A percentile compares a stretch with the other conserved stretches of the same genome.
Conservation (phyloP, 2,888 invertebrate species). For the Penaeus monodon region DNA sequence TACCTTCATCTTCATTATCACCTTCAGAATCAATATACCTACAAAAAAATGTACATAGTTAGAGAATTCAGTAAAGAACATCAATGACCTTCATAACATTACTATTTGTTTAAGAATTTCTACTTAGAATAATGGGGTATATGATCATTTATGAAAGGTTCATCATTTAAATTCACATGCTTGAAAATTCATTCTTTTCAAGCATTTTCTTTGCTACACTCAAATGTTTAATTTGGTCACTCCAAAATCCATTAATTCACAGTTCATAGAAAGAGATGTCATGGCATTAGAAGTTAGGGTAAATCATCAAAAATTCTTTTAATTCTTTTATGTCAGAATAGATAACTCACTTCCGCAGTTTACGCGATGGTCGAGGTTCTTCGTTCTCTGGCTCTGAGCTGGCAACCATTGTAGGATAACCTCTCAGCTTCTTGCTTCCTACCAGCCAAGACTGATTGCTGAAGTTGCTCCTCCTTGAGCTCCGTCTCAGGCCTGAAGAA, state of each 20-base stretch:
- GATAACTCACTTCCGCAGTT: slow-evolving; percentile 32
- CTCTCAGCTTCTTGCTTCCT: slow-evolving; percentile 53
- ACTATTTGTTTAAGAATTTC: slow-evolving; percentile 11
- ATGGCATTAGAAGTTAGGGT: too few species aligned
- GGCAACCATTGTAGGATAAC: slow-evolving; percentile 59
- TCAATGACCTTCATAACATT: background rate
- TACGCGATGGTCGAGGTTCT: slow-evolving; percentile 52
- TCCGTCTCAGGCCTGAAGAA: slow-evolving; percentile 52
- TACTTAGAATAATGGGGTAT: background rate
- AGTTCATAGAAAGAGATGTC: too few species aligned
- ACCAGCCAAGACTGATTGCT: slow-evolving; percentile 59
- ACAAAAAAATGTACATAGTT: background rate
- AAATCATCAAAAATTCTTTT: too few species aligned
- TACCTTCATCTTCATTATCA: slow-evolving; percentile 10
- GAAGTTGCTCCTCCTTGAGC: slow-evolving; percentile 51
- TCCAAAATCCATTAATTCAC: too few species aligned
- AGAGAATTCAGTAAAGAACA: too few species aligned
- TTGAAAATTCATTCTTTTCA: too few species aligned
- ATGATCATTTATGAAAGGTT: too few species aligned
- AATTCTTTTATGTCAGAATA: background rate
- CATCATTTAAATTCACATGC: too few species aligned
- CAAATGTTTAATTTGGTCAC: too few species aligned
- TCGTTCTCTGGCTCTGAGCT: slow-evolving; percentile 63
- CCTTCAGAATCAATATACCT: slow-evolving; percentile 15
- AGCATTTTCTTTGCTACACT: too few species aligned